Conservation (phyloP, 2,113 vertebrate species). For the Xenopus laevis region DNA sequence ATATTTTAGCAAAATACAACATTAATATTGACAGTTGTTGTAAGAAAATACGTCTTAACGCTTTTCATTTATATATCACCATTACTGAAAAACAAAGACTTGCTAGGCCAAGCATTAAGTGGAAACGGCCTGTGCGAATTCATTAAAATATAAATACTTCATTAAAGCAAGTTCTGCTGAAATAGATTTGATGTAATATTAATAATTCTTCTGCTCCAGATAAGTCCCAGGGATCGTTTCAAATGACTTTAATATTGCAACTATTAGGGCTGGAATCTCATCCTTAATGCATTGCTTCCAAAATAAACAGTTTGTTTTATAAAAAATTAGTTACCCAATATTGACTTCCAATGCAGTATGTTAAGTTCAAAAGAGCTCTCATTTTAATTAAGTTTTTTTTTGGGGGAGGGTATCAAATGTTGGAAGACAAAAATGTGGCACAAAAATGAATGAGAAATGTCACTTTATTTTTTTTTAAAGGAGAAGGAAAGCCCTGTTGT, state of each 20-base stretch:
- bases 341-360: neutral
- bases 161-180: slow-evolving; percentile 25
- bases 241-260: slow-evolving; percentile 40
- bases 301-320: slow-evolving; percentile 36
- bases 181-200: slow-evolving; percentile 37
- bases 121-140: slow-evolving; percentile 5
- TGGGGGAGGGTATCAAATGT: neutral
- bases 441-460: neutral
- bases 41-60: neutral
- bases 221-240: slow-evolving; percentile 30
- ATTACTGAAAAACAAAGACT: neutral
- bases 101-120: too few relatives aligned
- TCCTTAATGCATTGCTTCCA: slow-evolving; percentile 29
- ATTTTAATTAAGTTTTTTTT: slow-evolving; percentile 21
- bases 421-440: too few relatives aligned
- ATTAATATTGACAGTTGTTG: neutral
- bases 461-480: too few relatives aligned
- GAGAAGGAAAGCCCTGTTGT: too few relatives aligned
- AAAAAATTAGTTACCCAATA: slow-evolving; percentile 25
- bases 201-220: slow-evolving; percentile 17
- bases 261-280: slow-evolving; percentile 12
- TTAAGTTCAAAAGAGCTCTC: slow-evolving; percentile 15
- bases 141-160: slow-evolving; percentile 30
- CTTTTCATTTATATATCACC: neutral
- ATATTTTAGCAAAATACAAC: slow-evolving; percentile 25